These are phyloP conservation scores for Penelope pileata DNA, from an alignment of 2,113 vertebrate species.

Conservation along the genomic window DNA sequence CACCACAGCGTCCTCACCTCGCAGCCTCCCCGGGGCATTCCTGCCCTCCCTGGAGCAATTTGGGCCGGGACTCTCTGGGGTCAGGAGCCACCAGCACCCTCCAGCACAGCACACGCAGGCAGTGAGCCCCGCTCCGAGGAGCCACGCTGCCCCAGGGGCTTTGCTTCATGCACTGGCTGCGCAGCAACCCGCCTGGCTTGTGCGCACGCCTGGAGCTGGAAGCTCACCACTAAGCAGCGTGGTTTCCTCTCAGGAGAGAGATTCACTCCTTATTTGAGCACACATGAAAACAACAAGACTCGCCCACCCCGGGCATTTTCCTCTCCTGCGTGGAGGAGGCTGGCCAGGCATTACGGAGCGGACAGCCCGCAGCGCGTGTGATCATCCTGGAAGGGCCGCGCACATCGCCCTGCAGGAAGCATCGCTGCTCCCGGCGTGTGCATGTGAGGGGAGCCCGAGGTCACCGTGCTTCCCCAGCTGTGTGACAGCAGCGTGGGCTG, in stretches of 20 bases:
- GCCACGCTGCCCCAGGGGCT: neutral
- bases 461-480: neutral
- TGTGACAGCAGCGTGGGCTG: neutral
- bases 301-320: neutral
- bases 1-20: neutral
- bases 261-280: neutral
- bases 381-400: neutral
- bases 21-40: neutral
- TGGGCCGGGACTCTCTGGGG: neutral
- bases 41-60: neutral
- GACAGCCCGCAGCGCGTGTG: neutral
- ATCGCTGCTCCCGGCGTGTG: neutral
- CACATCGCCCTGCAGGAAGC: neutral
- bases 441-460: neutral
- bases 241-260: neutral
- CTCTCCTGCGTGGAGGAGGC: neutral
- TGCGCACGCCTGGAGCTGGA: neutral
- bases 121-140: neutral
- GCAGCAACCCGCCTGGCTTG: neutral
- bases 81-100: neutral
- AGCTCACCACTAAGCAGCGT: neutral
- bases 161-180: neutral
- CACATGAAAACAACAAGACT: neutral
- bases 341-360: neutral
- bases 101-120: neutral